Evolutionary conservation across 2,797 vertebrate genomes (phyloP), one percentile per base, ranked within the genome.

Genomic region (Fistularia tabacaria): DNA sequence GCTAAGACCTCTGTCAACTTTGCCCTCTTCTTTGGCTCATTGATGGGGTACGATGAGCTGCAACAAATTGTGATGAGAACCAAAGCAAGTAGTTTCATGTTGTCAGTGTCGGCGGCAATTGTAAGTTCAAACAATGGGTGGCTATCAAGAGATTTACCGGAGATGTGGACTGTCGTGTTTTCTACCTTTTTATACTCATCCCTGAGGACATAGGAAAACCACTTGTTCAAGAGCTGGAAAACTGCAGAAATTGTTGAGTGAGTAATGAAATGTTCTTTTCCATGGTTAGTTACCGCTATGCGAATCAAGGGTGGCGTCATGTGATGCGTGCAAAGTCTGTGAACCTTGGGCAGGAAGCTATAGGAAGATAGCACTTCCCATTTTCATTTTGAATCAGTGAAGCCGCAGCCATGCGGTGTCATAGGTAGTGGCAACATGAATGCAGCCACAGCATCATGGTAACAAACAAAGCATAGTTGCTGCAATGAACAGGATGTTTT

Each of bases 241-340:
- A 86, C 91, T 91, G 63, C 61, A 91, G 89, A 93, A 89, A 94
- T 90, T 91, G 88, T 86, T 88, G 69, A 91, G 88, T 94, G 94
- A 96, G 90, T 97, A 95, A 95, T 93, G 75, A 85, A 76, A 91
- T 93, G 95, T 96, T 96, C 94, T 96, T 98, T 99, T 98, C 95
- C 96, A 93, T 84, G 94, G 93, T 92, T 93, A 89, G 69, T 73
- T 73, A 82, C 87, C 87, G 87, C 83, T 82, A 88, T 86, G 84
- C 89, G 83, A 81, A 79, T 51, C 63, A 76, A 77, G 56, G 71
- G 63, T 82, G 71, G 14, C 77, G 82, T 84, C 71, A 80, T 57
- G 71, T 11, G 76, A 61, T 71, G 73, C 54, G 74, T 91, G 84
- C 90, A 74, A 74, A 85, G 85, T 90, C 90, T 90, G 87, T 90